Conservation (phyloP, 1,140 invertebrate genomes). For the Schlechtendalia chinensis region DNA sequence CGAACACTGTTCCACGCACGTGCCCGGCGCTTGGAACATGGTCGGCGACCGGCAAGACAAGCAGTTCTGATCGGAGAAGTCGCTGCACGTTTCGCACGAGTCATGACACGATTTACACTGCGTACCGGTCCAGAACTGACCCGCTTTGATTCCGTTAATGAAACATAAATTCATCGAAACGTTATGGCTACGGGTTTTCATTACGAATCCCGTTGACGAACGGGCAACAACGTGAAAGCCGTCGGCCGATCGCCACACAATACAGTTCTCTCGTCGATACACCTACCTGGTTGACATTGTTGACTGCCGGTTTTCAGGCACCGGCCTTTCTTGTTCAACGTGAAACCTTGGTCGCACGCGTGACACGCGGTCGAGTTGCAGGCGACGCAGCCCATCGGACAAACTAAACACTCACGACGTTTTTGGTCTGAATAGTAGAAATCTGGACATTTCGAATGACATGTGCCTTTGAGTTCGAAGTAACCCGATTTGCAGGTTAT, state of each 20-base stretch:
- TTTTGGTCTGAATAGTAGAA: slow-evolving; percentile 74
- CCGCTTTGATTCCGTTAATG: slow-evolving; percentile 56
- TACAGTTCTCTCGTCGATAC: background rate
- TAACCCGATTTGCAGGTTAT: slow-evolving; percentile 65
- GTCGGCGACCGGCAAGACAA: slow-evolving; percentile 67
- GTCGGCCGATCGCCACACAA: too few species aligned
- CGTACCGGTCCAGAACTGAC: slow-evolving; percentile 70
- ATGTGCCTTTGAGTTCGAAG: slow-evolving; percentile 56
- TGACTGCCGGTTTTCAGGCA: slow-evolving; percentile 68
- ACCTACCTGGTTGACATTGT: slow-evolving; percentile 64
- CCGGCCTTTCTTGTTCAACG: slow-evolving; percentile 68
- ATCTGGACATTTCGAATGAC: slow-evolving; percentile 64
- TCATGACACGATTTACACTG: slow-evolving; percentile 73
- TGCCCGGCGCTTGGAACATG: slow-evolving; percentile 64
- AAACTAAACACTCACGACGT: slow-evolving; percentile 70
- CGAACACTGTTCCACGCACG: slow-evolving; percentile 72
- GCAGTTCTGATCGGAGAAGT: slow-evolving; percentile 59
- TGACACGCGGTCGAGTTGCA: slow-evolving; percentile 68
- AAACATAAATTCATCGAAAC: too few species aligned
- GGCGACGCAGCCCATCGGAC: slow-evolving; percentile 70
- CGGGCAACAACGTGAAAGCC: too few species aligned
- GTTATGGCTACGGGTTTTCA: too few species aligned
- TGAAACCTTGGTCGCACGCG: slow-evolving; percentile 70
- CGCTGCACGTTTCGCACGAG: slow-evolving; percentile 59
- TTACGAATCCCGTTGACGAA: too few species aligned